These are phyloP conservation scores for Priocnemis perturbator DNA, from an alignment of 2,888 invertebrate genomes.

Conservation along the genomic window DNA sequence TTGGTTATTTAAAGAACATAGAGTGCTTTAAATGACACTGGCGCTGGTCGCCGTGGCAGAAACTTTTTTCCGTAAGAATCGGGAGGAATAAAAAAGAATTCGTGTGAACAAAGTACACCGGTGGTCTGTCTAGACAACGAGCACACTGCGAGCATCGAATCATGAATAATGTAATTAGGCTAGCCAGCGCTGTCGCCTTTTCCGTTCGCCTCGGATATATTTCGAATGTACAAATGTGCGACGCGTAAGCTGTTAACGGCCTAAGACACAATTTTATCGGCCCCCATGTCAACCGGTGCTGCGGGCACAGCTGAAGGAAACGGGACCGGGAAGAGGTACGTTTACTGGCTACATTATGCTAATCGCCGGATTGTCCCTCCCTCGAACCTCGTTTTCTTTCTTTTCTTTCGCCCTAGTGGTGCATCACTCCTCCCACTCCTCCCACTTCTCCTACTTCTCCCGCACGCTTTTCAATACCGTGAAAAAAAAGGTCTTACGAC, in stretches of 20 bases:
- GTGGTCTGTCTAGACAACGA: too few species aligned
- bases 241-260: slow-evolving; percentile 54
- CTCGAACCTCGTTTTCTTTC: slow-evolving; percentile 24
- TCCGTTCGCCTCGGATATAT: slow-evolving; percentile 39
- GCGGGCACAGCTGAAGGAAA: slow-evolving; percentile 73
- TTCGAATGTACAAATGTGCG: slow-evolving; percentile 46
- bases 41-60: too few species aligned
- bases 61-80: too few species aligned
- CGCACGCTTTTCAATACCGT: neutral
- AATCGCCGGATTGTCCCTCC: slow-evolving; percentile 32
- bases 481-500: too few species aligned
- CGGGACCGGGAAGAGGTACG: slow-evolving; percentile 41
- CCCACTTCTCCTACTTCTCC: neutral
- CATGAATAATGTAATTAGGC: slow-evolving; percentile 69
- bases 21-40: too few species aligned
- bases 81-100: too few species aligned
- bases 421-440: slow-evolving; percentile 6
- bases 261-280: slow-evolving; percentile 65
- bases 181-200: slow-evolving; percentile 53
- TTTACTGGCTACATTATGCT: slow-evolving; percentile 46
- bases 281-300: slow-evolving; percentile 64
- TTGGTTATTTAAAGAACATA: too few species aligned
- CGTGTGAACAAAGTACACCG: too few species aligned
- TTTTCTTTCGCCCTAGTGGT: too few species aligned
- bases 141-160: slow-evolving; percentile 20